A percentile compares a stretch with the other conserved stretches of the same genome.
Evolutionary conservation across 2,113 vertebrate species (phyloP).

Genomic region (Tor tambroides): DNA sequence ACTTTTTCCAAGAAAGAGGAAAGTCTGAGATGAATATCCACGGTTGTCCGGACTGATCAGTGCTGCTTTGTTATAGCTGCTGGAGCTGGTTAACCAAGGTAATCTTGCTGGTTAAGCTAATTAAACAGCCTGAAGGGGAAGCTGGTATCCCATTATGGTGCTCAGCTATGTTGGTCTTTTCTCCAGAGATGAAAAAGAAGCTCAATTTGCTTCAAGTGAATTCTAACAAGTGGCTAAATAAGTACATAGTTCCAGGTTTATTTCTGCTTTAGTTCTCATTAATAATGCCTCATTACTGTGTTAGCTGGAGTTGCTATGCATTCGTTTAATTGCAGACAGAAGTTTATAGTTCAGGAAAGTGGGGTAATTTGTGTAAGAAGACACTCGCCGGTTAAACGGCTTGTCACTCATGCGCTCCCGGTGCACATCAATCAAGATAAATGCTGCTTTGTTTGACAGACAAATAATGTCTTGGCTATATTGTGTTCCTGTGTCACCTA

Average conservation of each 20-base stretch:
- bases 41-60: not conserved
- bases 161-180: not conserved
- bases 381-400: not conserved
- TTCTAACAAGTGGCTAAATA: not conserved
- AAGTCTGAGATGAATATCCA: not conserved
- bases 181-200: not conserved
- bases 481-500: not conserved
- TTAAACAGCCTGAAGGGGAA: not conserved
- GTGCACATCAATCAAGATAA: conserved; percentile 21
- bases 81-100: not conserved
- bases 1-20: not conserved
- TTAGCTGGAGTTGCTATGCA: not conserved
- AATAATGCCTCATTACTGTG: conserved; percentile 8
- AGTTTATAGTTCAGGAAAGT: not conserved
- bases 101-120: not conserved
- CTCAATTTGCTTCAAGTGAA: not conserved
- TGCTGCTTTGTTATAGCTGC: not conserved
- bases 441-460: conserved; percentile 40
- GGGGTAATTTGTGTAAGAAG: conserved; percentile 10
- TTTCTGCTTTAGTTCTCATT: conserved; percentile 8
- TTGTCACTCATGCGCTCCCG: not conserved
- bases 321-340: not conserved
- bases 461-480: conserved; percentile 17
- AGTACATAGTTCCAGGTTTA: not conserved
- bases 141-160: not conserved